Percentiles rank a stretch among this genome's conserved stretches.
phyloP scores from a whole-genome alignment of 2,797 vertebrate species.

The Sternotherus odoratus region DNA sequence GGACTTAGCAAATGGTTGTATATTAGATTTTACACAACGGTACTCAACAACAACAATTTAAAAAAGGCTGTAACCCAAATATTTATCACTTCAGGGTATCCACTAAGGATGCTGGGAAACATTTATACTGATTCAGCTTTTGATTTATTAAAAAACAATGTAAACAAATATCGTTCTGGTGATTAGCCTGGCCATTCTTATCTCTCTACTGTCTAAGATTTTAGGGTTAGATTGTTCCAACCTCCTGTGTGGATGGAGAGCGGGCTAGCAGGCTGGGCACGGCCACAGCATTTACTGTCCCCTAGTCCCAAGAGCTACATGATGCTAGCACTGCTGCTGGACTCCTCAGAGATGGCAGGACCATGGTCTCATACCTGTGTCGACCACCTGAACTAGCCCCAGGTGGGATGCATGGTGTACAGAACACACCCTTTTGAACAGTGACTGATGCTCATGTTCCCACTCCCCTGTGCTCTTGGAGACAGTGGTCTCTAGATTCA shows the following conservation, averaged over 20 bases:
- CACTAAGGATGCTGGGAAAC: background rate
- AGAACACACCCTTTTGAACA: background rate
- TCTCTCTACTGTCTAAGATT: accelerated
- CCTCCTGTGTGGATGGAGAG: accelerated
- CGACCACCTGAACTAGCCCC: background rate
- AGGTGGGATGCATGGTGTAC: background rate
- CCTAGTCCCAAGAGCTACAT: background rate
- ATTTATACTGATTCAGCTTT: accelerated
- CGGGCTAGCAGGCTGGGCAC: background rate
- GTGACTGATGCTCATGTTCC: background rate
- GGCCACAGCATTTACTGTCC: too few species aligned
- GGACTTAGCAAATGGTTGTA: conserved; percentile 35
- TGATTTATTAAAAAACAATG: accelerated
- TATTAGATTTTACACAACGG: background rate
- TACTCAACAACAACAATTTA: background rate
- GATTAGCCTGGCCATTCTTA: accelerated
- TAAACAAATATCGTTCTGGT: background rate
- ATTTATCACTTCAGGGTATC: accelerated
- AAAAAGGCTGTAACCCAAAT: background rate
- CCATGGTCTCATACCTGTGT: background rate
- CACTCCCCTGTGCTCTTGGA: background rate
- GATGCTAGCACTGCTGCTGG: background rate
- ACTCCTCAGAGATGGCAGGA: background rate
- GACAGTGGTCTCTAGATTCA: background rate
- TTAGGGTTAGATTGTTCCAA: background rate